Evolutionary conservation across 2,113 vertebrate species (phyloP).

Genomic region (Vombatus ursinus): DNA sequence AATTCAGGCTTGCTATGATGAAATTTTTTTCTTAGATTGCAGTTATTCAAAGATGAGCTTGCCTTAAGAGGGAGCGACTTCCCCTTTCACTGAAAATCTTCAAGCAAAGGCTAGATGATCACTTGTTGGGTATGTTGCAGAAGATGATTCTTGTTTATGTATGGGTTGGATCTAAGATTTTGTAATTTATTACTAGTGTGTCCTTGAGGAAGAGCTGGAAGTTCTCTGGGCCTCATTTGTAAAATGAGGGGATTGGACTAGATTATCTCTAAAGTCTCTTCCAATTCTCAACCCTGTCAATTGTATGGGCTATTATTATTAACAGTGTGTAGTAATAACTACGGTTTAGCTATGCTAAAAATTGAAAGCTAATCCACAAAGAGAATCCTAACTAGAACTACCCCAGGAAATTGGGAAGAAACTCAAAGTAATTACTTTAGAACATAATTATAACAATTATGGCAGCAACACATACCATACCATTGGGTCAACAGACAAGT

Average conservation of each 20-base stretch:
- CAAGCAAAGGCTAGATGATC: neutral
- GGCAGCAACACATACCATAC: neutral
- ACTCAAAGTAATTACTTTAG: neutral
- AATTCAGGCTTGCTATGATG: neutral
- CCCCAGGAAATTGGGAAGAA: slow-evolving; percentile 5
- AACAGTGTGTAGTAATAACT: neutral
- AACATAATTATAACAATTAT: neutral
- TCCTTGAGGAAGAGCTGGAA: neutral
- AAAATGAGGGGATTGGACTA: neutral
- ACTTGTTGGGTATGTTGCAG: neutral
- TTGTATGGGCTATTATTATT: neutral
- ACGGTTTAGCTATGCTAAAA: slow-evolving; percentile 31
- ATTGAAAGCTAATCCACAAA: neutral
- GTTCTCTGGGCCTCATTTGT: neutral
- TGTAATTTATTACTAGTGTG: neutral
- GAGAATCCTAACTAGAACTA: neutral
- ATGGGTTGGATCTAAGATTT: neutral
- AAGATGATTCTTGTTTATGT: neutral
- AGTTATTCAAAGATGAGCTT: neutral
- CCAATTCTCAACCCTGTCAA: neutral
- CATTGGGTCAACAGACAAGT: neutral
- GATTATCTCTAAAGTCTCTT: neutral
- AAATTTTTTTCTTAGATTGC: neutral
- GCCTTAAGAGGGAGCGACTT: neutral
- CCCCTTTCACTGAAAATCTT: neutral